These are phyloP conservation scores for Autographa pulchrina DNA, from an alignment of 2,888 invertebrate species.

Conservation along the genomic window DNA sequence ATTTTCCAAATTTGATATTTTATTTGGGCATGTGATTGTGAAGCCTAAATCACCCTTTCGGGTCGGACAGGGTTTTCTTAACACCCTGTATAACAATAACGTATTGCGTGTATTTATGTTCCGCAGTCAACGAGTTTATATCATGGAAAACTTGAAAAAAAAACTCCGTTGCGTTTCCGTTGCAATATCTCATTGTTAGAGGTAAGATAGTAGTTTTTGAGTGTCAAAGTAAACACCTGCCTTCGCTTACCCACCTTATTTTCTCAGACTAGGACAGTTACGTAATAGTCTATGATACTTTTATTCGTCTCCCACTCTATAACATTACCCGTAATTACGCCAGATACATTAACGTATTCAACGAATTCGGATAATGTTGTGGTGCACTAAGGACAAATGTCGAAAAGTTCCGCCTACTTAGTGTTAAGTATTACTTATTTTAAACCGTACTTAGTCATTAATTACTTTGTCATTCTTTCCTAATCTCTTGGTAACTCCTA, in stretches of 20 bases:
- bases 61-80: too few species aligned
- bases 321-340: constrained; percentile 37
- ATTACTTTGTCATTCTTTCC: constrained; percentile 52
- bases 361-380: constrained; percentile 50
- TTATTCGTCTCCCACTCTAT: constrained; percentile 26
- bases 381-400: constrained; percentile 78
- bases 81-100: too few species aligned
- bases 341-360: constrained; percentile 41
- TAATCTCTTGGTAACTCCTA: constrained; percentile 15
- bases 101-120: neutral
- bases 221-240: constrained; percentile 6
- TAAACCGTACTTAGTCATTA: constrained; percentile 55
- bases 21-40: too few species aligned
- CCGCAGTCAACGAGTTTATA: constrained; percentile 7
- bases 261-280: neutral
- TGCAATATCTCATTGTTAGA: neutral
- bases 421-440: constrained; percentile 71
- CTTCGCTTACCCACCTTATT: constrained; percentile 14
- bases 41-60: too few species aligned
- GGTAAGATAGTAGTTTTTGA: constrained; percentile 15
- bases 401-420: constrained; percentile 85
- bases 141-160: neutral
- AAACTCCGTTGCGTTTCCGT: neutral
- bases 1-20: too few species aligned
- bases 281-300: constrained; percentile 11